Evolutionary conservation across 2,797 vertebrate genomes (phyloP).

Genomic region (Sebastes itinus): DNA sequence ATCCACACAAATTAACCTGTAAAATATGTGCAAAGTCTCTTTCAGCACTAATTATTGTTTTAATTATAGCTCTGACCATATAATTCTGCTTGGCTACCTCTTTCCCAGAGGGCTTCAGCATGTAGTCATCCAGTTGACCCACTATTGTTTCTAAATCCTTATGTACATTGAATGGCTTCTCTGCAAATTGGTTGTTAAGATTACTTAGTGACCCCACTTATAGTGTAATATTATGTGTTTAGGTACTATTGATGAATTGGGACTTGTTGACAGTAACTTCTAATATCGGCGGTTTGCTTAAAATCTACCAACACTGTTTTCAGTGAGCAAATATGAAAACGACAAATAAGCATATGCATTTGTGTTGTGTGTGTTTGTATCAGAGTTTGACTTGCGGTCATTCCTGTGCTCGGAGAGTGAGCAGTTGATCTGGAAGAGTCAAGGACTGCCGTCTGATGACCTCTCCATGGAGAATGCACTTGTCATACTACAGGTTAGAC

Average conservation of each 20-base stretch:
- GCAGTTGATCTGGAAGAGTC: conserved; percentile 97
- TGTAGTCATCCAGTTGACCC: background rate
- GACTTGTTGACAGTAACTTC: background rate
- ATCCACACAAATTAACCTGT: background rate
- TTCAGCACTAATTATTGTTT: background rate
- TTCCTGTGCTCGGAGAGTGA: conserved; percentile 97
- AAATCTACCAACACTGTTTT: conserved; percentile 8
- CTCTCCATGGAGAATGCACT: conserved; percentile 98
- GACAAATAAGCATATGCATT: conserved; percentile 65
- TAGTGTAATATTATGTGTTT: background rate
- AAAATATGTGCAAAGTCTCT: background rate
- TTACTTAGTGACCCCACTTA: background rate
- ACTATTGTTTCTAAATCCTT: background rate
- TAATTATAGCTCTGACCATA: background rate
- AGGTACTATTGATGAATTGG: background rate
- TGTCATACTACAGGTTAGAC: conserved; percentile 93
- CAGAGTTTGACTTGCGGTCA: conserved; percentile 92
- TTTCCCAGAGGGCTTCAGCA: background rate
- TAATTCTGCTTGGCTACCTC: background rate
- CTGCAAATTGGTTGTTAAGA: background rate
- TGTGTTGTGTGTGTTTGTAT: conserved; percentile 21
- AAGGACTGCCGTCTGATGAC: conserved; percentile 96
- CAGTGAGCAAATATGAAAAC: conserved; percentile 79
- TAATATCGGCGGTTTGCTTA: background rate
- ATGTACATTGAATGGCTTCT: background rate